phyloP scores from a whole-genome alignment of 2,797 vertebrate genomes.

The Crypturellus tataupa region DNA sequence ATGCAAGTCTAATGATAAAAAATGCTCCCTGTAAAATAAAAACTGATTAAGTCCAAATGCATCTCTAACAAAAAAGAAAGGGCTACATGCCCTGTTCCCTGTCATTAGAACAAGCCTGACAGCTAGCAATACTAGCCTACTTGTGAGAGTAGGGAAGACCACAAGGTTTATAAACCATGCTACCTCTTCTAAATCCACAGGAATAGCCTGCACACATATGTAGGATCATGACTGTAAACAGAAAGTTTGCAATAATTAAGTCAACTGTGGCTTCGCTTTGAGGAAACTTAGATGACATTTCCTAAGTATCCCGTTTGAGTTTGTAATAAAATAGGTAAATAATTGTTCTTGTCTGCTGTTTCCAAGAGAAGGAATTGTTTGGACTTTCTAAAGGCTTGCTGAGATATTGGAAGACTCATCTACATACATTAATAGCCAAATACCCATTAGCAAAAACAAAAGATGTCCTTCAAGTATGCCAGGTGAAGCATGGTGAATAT shows the following conservation, averaged over 20 bases:
- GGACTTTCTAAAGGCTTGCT: not conserved
- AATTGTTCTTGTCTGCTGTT: not conserved
- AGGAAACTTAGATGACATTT: not conserved
- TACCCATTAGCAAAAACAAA: not conserved
- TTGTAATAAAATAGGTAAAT: no score
- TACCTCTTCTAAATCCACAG: not conserved
- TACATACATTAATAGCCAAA: not conserved
- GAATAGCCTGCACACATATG: fast-evolving
- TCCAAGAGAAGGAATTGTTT: not conserved
- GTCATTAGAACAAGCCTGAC: not conserved
- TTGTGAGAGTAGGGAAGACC: not conserved
- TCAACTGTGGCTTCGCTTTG: not conserved
- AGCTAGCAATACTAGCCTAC: not conserved
- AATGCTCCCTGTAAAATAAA: not conserved
- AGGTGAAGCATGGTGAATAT: not conserved
- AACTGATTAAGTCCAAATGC: not conserved
- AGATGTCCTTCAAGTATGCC: not conserved
- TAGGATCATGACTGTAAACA: not conserved
- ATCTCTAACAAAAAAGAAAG: not conserved
- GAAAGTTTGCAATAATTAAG: not conserved
- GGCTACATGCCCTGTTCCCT: not conserved
- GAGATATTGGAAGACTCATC: not conserved
- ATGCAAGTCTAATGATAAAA: not conserved
- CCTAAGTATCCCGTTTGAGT: not conserved
- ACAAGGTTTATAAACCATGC: not conserved